These are phyloP conservation scores for Tipula unca DNA, from an alignment of 2,888 invertebrate genomes.

Conservation along the genomic window DNA sequence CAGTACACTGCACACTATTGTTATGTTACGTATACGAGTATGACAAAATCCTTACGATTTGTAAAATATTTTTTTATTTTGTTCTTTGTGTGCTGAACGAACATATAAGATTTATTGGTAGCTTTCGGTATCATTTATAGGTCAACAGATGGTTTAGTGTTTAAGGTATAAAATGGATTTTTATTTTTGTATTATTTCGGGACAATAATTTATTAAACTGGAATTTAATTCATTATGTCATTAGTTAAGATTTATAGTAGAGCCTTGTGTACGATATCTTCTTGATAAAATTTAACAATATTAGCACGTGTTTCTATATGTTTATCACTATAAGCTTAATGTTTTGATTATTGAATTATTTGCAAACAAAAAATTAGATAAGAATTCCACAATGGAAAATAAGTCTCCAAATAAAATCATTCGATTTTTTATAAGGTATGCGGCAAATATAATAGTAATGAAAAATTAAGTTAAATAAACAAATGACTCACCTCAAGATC, in stretches of 20 bases:
- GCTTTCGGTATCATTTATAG: background rate
- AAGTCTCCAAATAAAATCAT: too few species aligned
- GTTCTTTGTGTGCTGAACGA: background rate
- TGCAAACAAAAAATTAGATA: too few species aligned
- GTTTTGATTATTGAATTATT: background rate
- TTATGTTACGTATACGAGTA: background rate
- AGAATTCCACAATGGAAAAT: too few species aligned
- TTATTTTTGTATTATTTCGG: background rate
- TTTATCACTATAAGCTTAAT: background rate
- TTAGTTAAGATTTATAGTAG: background rate
- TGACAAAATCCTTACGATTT: background rate
- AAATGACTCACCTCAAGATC: slow-evolving; percentile 54
- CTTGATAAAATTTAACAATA: background rate
- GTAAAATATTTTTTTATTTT: background rate
- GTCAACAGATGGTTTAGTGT: background rate
- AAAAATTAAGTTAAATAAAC: too few species aligned
- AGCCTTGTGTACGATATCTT: background rate
- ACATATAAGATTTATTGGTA: background rate
- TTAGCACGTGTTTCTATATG: background rate
- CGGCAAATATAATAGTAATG: too few species aligned
- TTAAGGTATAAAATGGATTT: background rate
- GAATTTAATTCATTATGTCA: background rate
- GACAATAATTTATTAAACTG: background rate
- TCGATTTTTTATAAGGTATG: too few species aligned
- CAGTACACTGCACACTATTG: background rate